A percentile compares a stretch with the other conserved stretches of the same genome.
These are phyloP conservation scores for Plectrocnemia conspersa DNA, from an alignment of 1,140 invertebrate genomes.

Conservation along the genomic window DNA sequence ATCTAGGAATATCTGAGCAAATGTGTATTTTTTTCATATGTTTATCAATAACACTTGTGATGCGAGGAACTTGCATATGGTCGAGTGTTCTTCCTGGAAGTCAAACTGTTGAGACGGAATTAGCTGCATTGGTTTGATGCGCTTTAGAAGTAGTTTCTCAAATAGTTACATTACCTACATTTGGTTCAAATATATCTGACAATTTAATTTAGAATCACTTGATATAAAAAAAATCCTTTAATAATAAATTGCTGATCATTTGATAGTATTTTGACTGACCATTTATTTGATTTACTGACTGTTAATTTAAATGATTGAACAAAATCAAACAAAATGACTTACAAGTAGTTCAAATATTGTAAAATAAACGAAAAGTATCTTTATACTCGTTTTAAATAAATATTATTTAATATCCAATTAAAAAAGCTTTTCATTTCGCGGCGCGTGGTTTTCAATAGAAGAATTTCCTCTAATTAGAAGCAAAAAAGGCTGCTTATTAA, in stretches of 20 bases:
- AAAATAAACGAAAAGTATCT: too few relatives aligned
- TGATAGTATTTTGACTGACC: background rate
- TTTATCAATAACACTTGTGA: too few relatives aligned
- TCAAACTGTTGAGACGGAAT: conserved; percentile 3
- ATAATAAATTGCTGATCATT: background rate
- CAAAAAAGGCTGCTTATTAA: background rate
- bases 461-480: conserved; percentile 10
- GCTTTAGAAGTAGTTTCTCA: too few relatives aligned
- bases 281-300: background rate
- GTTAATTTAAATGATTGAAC: background rate
- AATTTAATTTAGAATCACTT: too few relatives aligned
- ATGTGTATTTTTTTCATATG: too few relatives aligned
- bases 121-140: background rate
- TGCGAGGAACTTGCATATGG: too few relatives aligned
- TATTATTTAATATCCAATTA: conserved; percentile 7
- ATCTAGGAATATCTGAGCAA: too few relatives aligned
- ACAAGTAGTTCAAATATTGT: too few relatives aligned
- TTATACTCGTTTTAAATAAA: too few relatives aligned
- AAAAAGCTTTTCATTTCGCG: conserved; percentile 2
- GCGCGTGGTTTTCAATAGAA: background rate
- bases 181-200: too few relatives aligned
- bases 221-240: background rate
- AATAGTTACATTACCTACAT: too few relatives aligned
- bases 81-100: too few relatives aligned
- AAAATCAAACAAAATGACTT: background rate